Evolutionary conservation across 1,140 invertebrate species (phyloP).

Genomic region (Ladona fulva): DNA sequence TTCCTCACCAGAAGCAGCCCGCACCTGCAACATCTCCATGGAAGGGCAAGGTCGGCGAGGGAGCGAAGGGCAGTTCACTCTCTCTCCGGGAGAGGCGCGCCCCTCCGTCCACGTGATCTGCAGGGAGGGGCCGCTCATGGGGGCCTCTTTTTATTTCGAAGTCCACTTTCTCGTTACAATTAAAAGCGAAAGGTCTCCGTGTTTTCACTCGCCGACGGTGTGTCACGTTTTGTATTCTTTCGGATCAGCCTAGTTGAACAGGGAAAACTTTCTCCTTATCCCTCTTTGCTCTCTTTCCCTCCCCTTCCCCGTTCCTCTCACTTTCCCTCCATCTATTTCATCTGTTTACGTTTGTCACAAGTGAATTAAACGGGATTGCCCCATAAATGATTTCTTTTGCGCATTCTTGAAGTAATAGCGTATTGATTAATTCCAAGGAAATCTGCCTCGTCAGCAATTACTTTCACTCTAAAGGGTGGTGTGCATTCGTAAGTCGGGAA

Average conservation of each 20-base stretch:
- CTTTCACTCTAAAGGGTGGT: no score
- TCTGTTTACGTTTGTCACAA: no score
- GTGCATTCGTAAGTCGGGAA: no score
- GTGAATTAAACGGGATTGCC: no score
- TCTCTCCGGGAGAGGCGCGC: no score
- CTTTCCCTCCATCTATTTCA: not conserved
- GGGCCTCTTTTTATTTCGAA: not conserved
- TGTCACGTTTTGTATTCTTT: not conserved
- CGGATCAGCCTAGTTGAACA: no score
- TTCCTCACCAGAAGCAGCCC: not conserved
- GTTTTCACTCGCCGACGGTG: conserved; percentile 2
- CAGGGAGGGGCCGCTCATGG: not conserved
- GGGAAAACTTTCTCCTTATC: not conserved
- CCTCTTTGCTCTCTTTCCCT: not conserved
- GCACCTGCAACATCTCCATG: not conserved
- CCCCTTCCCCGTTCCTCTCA: not conserved
- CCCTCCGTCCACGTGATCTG: no score
- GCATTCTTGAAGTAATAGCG: no score
- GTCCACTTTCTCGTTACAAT: not conserved
- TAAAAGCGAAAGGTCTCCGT: not conserved
- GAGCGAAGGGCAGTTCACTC: no score
- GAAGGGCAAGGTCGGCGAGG: not conserved
- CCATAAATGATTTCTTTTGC: no score
- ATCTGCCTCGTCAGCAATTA: no score
- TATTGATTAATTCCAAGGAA: no score